Conservation (phyloP, 2,888 invertebrate genomes). For the Thymelicus sylvestris region DNA sequence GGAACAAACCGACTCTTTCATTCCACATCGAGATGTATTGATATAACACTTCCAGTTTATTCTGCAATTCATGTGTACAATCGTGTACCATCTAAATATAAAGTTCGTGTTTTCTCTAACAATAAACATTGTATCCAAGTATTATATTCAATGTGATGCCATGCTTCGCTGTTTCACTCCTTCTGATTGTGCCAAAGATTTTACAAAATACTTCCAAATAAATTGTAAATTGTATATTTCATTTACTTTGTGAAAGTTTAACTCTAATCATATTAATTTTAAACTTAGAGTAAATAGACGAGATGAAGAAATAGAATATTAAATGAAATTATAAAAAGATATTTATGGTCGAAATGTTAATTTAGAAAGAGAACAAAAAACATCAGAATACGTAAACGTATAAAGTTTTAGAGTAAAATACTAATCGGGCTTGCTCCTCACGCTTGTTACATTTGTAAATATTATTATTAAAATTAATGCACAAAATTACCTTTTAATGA, state of each 20-base stretch:
- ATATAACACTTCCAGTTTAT: neutral
- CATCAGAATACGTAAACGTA: constrained; percentile 23
- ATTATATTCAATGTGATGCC: constrained; percentile 56
- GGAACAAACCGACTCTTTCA: neutral
- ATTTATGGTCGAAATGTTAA: neutral
- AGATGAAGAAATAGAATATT: constrained; percentile 20
- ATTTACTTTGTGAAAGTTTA: constrained; percentile 4
- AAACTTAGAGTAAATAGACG: constrained; percentile 17
- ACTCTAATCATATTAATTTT: constrained; percentile 10
- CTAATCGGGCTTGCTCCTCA: constrained; percentile 72
- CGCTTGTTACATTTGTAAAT: constrained; percentile 78
- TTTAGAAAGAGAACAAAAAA: constrained; percentile 9
- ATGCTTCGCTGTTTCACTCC: constrained; percentile 57
- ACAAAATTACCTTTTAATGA: constrained; percentile 63
- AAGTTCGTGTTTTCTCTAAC: neutral
- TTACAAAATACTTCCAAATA: constrained; percentile 38
- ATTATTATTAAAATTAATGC: constrained; percentile 64
- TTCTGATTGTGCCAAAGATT: constrained; percentile 67
- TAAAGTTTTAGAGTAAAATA: constrained; percentile 34
- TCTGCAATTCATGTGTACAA: no score
- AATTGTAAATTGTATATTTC: constrained; percentile 22
- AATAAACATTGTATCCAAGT: constrained; percentile 6
- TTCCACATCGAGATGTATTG: neutral
- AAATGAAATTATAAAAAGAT: neutral
- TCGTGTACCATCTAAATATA: no score